Conservation (phyloP, 1,140 invertebrate species). For the Ylistrum balloti region DNA sequence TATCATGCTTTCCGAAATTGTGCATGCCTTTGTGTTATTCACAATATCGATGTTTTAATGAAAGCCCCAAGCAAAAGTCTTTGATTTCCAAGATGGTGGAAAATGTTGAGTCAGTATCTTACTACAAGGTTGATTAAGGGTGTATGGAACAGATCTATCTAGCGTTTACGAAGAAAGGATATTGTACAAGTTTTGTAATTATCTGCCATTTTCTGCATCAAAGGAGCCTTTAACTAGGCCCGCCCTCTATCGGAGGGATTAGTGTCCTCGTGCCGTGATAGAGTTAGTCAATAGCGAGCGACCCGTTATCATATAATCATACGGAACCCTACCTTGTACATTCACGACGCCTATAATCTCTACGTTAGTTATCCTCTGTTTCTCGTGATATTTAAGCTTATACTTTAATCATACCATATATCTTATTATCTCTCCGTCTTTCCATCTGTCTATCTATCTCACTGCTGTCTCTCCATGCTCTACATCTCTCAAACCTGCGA, state of each 20-base stretch:
- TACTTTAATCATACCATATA: neutral
- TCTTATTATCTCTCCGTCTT: neutral
- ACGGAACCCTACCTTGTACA: neutral
- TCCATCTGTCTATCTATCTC: neutral
- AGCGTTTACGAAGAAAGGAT: slow-evolving; percentile 24
- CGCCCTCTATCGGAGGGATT: slow-evolving; percentile 36
- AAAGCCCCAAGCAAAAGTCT: neutral
- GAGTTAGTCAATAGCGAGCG: neutral
- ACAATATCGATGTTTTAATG: neutral
- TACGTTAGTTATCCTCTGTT: neutral
- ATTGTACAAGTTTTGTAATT: slow-evolving; percentile 1
- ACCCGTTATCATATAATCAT: slow-evolving; percentile 34
- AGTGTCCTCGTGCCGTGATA: neutral
- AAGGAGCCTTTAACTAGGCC: neutral
- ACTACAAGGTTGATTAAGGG: neutral
- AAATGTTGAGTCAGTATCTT: neutral
- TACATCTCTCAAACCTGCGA: neutral
- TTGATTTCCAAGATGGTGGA: slow-evolving; percentile 31
- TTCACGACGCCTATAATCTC: neutral
- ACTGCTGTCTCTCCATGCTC: neutral
- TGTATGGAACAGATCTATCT: neutral
- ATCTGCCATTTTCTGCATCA: slow-evolving; percentile 6
- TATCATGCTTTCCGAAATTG: neutral
- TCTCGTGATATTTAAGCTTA: neutral
- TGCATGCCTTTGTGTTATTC: neutral